These are phyloP conservation scores for Boulengeromyrus knoepffleri DNA, from an alignment of 2,113 vertebrate genomes.

Conservation along the genomic window DNA sequence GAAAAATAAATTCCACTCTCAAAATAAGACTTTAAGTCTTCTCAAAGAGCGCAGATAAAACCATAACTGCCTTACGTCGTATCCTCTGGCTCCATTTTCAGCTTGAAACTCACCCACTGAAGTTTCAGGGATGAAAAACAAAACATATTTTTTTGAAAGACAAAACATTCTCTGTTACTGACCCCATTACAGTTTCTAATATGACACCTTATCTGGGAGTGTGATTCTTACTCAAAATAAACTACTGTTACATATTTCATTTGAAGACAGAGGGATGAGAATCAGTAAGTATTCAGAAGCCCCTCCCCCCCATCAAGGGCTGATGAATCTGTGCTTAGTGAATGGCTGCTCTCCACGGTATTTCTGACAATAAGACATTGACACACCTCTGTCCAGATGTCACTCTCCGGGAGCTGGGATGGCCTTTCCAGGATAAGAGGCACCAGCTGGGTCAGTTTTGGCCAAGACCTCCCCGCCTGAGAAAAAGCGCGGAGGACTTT, in stretches of 20 bases:
- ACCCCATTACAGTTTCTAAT: constrained; percentile 11
- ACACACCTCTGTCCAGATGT: constrained; percentile 4
- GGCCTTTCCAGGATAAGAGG: not conserved
- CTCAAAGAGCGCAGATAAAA: not conserved
- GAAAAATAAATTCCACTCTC: not conserved
- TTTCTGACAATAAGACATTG: not conserved
- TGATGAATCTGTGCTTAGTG: not conserved
- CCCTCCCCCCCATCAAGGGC: not conserved
- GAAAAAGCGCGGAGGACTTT: not conserved
- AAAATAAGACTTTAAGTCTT: not conserved
- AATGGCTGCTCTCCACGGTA: not conserved
- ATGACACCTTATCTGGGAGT: not conserved
- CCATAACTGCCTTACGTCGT: constrained; percentile 42
- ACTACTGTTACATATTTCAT: not conserved
- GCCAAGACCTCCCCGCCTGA: not conserved
- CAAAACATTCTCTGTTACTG: constrained; percentile 7
- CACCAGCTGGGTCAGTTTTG: not conserved
- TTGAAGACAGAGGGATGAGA: not conserved
- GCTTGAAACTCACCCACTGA: constrained; percentile 51
- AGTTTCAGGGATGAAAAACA: constrained; percentile 50
- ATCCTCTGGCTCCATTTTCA: constrained; percentile 57
- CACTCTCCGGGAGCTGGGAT: not conserved
- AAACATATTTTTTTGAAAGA: constrained; percentile 1
- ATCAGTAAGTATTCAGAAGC: not conserved
- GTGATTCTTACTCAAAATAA: not conserved